A percentile compares a stretch with the other conserved stretches of the same genome.
phyloP scores from a whole-genome alignment of 2,797 vertebrate species.

The Characodon lateralis region DNA sequence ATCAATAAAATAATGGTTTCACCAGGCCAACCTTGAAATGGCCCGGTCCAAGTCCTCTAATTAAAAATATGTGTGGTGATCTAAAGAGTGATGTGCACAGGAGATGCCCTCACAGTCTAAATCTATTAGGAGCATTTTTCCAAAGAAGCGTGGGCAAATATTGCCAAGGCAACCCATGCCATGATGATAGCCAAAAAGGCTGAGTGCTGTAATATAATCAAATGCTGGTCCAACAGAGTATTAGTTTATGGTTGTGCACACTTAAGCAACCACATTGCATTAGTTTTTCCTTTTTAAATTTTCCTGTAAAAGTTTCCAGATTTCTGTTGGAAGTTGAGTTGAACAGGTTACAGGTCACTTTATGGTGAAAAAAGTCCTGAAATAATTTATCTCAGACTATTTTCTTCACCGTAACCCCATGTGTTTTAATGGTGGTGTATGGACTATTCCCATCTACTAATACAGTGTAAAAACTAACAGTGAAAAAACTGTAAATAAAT shows the following conservation, averaged over 20 bases:
- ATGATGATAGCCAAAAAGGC: neutral
- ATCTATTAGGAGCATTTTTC: neutral
- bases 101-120: neutral
- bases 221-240: neutral
- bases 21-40: neutral
- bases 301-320: neutral
- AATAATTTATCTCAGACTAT: neutral
- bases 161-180: too few relatives aligned
- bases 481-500: conserved; percentile 29
- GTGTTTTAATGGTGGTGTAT: neutral
- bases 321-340: neutral
- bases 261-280: neutral
- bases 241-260: neutral
- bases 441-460: neutral
- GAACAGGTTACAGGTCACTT: neutral
- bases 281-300: neutral
- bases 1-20: too few relatives aligned
- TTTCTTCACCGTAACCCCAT: neutral
- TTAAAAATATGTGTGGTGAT: too few relatives aligned
- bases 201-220: neutral
- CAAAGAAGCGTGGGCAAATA: neutral
- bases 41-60: too few relatives aligned
- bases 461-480: neutral
- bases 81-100: too few relatives aligned
- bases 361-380: neutral